Evolutionary conservation across 2,888 invertebrate species (phyloP).

Genomic region (Scaptomyza parva): DNA sequence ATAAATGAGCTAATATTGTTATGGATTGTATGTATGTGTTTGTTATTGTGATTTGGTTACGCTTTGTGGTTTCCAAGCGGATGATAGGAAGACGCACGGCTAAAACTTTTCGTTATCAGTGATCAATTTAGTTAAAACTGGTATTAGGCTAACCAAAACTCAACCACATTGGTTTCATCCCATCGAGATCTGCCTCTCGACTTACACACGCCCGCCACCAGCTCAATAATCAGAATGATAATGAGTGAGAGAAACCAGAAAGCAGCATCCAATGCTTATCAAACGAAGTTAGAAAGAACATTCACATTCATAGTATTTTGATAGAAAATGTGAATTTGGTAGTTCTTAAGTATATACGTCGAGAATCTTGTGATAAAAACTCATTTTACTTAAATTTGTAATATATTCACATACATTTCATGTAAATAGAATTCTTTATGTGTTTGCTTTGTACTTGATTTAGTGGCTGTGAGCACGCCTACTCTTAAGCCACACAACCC

Average conservation of each 20-base stretch:
- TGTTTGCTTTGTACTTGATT: slow-evolving; percentile 49
- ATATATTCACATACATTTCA: not conserved
- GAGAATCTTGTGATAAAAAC: too few relatives aligned
- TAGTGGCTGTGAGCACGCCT: slow-evolving; percentile 14
- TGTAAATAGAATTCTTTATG: not conserved
- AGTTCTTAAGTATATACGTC: too few relatives aligned
- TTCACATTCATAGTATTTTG: too few relatives aligned
- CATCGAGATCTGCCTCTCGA: slow-evolving; percentile 2
- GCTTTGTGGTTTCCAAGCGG: slow-evolving; percentile 24
- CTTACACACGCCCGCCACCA: slow-evolving; percentile 7
- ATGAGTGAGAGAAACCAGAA: too few relatives aligned
- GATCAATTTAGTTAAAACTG: slow-evolving; percentile 65
- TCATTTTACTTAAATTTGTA: too few relatives aligned
- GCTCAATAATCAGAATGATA: not conserved
- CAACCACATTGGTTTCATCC: slow-evolving; percentile 56
- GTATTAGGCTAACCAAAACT: slow-evolving; percentile 67
- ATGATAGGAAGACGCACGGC: slow-evolving; percentile 29
- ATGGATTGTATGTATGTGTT: slow-evolving; percentile 2
- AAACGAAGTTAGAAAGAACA: slow-evolving; percentile 9
- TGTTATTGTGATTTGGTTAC: not conserved
- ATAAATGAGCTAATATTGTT: slow-evolving; percentile 13
- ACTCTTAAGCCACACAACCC: not conserved
- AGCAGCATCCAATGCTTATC: slow-evolving; percentile 27
- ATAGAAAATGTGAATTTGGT: too few relatives aligned
- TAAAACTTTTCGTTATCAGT: slow-evolving; percentile 55